A percentile compares a stretch with the other conserved stretches of the same genome.
These are phyloP conservation scores for Melanotaenia pygmaea DNA, from an alignment of 2,797 vertebrate species.

Conservation along the genomic window DNA sequence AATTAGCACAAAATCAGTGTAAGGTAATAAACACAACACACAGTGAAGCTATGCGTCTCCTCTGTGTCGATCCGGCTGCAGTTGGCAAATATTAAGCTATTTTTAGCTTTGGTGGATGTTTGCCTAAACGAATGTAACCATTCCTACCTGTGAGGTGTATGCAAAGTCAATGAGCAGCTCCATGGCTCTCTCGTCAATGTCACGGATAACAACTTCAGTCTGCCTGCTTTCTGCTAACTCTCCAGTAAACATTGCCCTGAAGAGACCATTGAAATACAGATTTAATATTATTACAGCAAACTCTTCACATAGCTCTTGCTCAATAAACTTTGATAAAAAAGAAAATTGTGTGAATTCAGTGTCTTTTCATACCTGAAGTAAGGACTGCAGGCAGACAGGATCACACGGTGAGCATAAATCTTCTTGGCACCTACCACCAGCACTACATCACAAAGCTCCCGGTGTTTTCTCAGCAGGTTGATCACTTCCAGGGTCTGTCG, in stretches of 20 bases:
- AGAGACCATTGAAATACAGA: conserved; percentile 2
- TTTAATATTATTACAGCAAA: neutral
- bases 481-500: conserved; percentile 98
- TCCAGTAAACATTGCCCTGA: conserved; percentile 97
- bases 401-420: conserved; percentile 97
- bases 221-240: conserved; percentile 97
- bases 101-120: neutral
- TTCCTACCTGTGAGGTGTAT: conserved; percentile 94
- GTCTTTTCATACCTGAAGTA: conserved; percentile 86
- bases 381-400: conserved; percentile 96
- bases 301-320: neutral
- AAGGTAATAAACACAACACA: neutral
- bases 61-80: neutral
- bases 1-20: neutral
- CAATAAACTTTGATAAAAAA: neutral
- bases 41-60: neutral
- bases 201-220: conserved; percentile 97
- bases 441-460: conserved; percentile 97
- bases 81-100: neutral
- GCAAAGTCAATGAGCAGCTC: conserved; percentile 99
- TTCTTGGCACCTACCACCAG: conserved; percentile 97
- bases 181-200: conserved; percentile 98
- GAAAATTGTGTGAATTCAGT: neutral
- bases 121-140: neutral
- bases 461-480: conserved; percentile 95